phyloP scores from a whole-genome alignment of 2,797 vertebrate genomes.

The Poecilia gillii region DNA sequence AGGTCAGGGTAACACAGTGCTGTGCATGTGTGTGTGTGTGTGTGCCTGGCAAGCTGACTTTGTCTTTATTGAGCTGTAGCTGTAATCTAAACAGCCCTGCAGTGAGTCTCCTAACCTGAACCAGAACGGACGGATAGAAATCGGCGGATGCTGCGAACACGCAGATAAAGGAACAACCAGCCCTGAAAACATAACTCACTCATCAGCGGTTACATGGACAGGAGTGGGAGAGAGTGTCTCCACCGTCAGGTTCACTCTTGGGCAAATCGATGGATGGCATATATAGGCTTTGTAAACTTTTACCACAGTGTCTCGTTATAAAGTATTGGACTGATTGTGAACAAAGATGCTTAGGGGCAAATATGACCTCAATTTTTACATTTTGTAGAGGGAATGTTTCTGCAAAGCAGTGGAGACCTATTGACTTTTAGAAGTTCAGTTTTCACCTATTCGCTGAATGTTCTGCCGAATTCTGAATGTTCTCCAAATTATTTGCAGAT shows the following conservation, averaged over 20 bases:
- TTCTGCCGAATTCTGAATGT: too few species aligned
- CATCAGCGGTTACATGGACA: slow-evolving; percentile 24
- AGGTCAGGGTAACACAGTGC: not conserved
- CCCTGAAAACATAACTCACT: slow-evolving; percentile 51
- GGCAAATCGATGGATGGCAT: slow-evolving; percentile 19
- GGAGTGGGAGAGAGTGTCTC: slow-evolving; percentile 12
- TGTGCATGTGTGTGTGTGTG: slow-evolving; percentile 20
- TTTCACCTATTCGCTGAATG: not conserved
- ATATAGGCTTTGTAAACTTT: slow-evolving; percentile 2
- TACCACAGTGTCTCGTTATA: not conserved
- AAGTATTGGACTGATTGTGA: not conserved
- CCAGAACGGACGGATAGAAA: slow-evolving; percentile 58
- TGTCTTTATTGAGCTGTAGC: slow-evolving; percentile 84
- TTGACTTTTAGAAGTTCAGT: not conserved
- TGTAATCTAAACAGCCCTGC: slow-evolving; percentile 86
- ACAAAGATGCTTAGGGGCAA: not conserved
- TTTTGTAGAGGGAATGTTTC: not conserved
- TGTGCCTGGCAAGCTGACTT: slow-evolving; percentile 66
- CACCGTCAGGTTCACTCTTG: slow-evolving; percentile 22
- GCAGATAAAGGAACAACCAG: slow-evolving; percentile 58
- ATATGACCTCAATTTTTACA: not conserved
- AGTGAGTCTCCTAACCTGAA: slow-evolving; percentile 63
- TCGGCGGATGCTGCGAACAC: slow-evolving; percentile 58
- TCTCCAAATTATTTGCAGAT: not conserved
- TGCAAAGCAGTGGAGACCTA: not conserved